Conservation (phyloP, 2,797 vertebrate species). For the Streptopelia turtur region DNA sequence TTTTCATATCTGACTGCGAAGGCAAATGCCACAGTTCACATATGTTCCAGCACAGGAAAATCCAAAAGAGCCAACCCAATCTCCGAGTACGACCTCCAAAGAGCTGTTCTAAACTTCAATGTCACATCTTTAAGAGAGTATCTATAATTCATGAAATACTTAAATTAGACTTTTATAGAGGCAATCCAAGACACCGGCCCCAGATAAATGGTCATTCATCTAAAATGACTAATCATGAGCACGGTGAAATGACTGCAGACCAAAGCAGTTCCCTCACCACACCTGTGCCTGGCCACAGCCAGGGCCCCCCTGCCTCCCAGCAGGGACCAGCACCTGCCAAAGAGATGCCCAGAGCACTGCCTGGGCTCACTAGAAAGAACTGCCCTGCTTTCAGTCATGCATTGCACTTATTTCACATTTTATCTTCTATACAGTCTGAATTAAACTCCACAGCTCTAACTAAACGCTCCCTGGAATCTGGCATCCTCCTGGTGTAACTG, state of each 20-base stretch:
- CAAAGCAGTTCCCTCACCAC: neutral
- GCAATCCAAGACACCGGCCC: neutral
- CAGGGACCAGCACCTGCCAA: neutral
- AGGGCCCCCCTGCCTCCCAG: neutral
- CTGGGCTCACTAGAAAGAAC: neutral
- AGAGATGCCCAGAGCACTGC: neutral
- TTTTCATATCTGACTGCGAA: rapidly evolving
- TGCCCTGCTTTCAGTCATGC: neutral
- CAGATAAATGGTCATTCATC: neutral
- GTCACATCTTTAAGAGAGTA: neutral
- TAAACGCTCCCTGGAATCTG: neutral
- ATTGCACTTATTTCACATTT: neutral
- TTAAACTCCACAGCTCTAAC: neutral
- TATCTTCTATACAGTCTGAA: neutral
- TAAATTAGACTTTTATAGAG: neutral
- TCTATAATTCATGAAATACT: neutral
- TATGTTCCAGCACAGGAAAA: neutral
- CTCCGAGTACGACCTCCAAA: neutral
- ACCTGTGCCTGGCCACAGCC: neutral
- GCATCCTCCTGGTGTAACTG: neutral
- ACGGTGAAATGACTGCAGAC: neutral
- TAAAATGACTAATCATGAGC: neutral
- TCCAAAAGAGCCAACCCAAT: neutral
- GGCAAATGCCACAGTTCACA: neutral
- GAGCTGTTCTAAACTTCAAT: neutral